A percentile compares a stretch with the other conserved stretches of the same genome.
Evolutionary conservation across 2,113 vertebrate genomes (phyloP).

Genomic region (Chaetodon trifascialis): DNA sequence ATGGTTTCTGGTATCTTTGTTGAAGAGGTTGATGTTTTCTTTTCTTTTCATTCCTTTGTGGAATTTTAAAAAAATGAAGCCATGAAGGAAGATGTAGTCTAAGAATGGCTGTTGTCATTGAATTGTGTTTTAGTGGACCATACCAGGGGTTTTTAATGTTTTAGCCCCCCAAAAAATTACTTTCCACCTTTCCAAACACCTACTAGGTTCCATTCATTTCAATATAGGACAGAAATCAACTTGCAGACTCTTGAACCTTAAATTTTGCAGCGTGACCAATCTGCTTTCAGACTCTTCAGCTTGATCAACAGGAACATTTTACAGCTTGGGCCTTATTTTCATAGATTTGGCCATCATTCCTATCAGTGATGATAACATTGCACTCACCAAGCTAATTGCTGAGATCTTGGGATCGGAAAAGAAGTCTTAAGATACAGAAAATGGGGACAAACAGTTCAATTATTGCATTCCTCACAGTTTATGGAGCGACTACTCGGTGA

Average conservation of each 20-base stretch:
- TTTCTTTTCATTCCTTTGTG: neutral
- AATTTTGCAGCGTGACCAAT: neutral
- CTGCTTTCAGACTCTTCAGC: neutral
- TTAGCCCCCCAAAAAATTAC: neutral
- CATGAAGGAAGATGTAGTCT: neutral
- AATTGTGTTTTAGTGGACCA: neutral
- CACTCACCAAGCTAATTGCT: neutral
- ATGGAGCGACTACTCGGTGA: neutral
- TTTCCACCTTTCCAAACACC: neutral
- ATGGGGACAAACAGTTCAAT: no score
- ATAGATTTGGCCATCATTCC: neutral
- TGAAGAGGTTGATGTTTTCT: slow-evolving; percentile 16
- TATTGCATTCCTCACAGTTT: neutral
- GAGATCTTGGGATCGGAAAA: neutral
- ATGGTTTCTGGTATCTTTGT: slow-evolving; percentile 16
- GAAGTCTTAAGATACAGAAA: neutral
- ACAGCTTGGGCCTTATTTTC: neutral
- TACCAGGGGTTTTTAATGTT: neutral
- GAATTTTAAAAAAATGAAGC: neutral
- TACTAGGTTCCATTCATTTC: neutral
- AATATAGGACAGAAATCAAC: neutral
- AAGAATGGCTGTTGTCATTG: neutral
- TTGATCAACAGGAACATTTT: neutral
- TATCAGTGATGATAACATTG: neutral
- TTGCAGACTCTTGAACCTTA: neutral